Base-by-base conservation (phyloP, 1,140 invertebrate species). In the Acromyrmex charruanus region DNA sequence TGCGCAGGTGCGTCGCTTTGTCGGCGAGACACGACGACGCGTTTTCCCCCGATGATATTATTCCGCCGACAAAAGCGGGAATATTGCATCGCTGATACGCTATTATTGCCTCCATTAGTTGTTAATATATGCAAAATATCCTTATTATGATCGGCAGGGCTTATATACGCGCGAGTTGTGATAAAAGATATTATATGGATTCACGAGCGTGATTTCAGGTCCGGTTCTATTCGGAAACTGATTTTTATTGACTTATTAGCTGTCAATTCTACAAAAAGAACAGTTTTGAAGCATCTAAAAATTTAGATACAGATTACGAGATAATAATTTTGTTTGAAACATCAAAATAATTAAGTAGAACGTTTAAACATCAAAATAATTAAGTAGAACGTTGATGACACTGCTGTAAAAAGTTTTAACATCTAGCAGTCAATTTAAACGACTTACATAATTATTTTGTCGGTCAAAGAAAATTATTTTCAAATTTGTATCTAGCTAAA, bases 71-170 rank as follows among this genome's bases (percentile, higher is more conserved):
- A 88, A 90, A 90, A 90, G 86, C 89, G 88, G 58, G 21, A 58
- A 61, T 87, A 89, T 88, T 77, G 88, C 51, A 53, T 6, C 69
- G 51, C 65, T 74, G 88, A 88, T 90, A 80, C 75, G 71, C 86
- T 89, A 89, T 91, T 91, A 94, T 92, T 92, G 89, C 86, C 86
- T 91, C 91, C 91, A 94, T 94, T 94, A 94, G 90, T 92, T 87
- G 89, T 93, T 95, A 95, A 95, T 94, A 82, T 94, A 94, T 94
- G 94, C 94, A 94, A 95, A 94, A 94, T 94, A 93, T 93, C 92
- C 93, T 94, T 94, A 94, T 94, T 94, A 94, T 93, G 85, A 61
- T 87, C 39, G 90, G 84, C 61, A 31, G 71, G 61, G 72, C 49
- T 59, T 39, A n/a, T 35, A 35, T 28, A 77, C 58, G 55, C 61